Base-by-base conservation (phyloP, 1,140 invertebrate species). In the Brachionus koreanus region DNA sequence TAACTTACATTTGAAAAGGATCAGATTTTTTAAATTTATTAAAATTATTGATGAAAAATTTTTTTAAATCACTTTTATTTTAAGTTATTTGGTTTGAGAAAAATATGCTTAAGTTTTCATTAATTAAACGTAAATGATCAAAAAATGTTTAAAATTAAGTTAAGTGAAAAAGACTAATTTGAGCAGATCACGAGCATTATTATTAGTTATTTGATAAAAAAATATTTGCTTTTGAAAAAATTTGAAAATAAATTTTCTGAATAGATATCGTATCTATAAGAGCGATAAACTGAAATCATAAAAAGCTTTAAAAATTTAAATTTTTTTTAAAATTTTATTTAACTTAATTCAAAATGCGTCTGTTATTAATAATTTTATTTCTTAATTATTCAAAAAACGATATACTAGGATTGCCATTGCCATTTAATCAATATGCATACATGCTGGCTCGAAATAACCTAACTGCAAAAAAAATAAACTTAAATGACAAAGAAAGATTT, bases 371-470 rank as follows among this genome's bases (percentile, higher is more conserved):
- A 49, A 6, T 49, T 16, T n/a, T 16, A 49, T 49, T 57, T 1
- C 49, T 57, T 57, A 19, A 7, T 19, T 9, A 23, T 57, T 19
- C 19, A 9, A n/a, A 19, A 57, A 19, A 57, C 1, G 0, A 7
- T 7, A 57, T 57, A 9, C 19, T 19, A 19, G n/a, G n/a, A 10
- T 33, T 77, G 16, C 74, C 74, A 23, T 37, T 77, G 7, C 74
- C 74, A 23, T 77, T 77, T 5, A 77, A 61, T 61, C 74, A 77
- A 77, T 77, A 77, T 77, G 74, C 74, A 16, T 77, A 77, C 29
- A 77, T 77, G 74, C 1, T 16, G n/a, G 74, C 74, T n/a, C 6
- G 74, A 61, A 77, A 77, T 77, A 77, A 61, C 3, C 29, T 77
- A 1, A 77, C 33, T 37, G 29, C 10, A 7, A 23, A 29, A 43